phyloP scores from a whole-genome alignment of 2,113 vertebrate genomes.

The Irena cyanogastra region DNA sequence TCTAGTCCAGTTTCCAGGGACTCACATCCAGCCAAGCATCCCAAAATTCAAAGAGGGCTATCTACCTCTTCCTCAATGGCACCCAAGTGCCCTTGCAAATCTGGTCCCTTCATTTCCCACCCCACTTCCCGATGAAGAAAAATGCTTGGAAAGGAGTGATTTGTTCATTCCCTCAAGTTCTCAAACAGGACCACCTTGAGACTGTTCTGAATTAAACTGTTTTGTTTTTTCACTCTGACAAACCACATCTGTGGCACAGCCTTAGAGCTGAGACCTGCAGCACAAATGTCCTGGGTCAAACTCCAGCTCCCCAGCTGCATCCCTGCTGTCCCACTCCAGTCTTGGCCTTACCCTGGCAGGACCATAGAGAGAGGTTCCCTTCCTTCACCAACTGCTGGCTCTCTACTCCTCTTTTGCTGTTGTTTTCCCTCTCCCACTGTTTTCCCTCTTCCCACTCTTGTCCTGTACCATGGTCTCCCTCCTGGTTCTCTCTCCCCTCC shows the following conservation, averaged over 20 bases:
- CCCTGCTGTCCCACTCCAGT: background rate
- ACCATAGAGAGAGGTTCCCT: background rate
- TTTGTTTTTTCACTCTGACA: background rate
- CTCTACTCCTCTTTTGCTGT: background rate
- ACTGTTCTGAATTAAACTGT: background rate
- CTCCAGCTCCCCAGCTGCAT: background rate
- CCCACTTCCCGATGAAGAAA: background rate
- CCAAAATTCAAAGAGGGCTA: constrained; percentile 31
- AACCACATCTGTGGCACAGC: background rate
- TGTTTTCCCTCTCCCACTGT: constrained; percentile 10
- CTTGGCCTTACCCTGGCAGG: background rate
- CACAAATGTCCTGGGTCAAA: constrained; percentile 13
- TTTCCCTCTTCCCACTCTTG: background rate
- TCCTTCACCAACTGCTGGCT: background rate
- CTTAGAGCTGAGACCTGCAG: constrained; percentile 22
- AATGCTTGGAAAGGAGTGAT: background rate
- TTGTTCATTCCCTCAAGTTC: background rate
- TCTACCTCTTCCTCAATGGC: constrained; percentile 55
- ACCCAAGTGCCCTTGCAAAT: constrained; percentile 59
- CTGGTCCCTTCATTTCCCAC: background rate
- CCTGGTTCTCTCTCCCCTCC: background rate
- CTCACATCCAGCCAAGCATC: background rate
- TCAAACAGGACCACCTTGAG: background rate
- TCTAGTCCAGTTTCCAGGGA: background rate
- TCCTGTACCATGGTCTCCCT: background rate